Conservation (phyloP, 2,113 vertebrate genomes). For the Zingel zingel region DNA sequence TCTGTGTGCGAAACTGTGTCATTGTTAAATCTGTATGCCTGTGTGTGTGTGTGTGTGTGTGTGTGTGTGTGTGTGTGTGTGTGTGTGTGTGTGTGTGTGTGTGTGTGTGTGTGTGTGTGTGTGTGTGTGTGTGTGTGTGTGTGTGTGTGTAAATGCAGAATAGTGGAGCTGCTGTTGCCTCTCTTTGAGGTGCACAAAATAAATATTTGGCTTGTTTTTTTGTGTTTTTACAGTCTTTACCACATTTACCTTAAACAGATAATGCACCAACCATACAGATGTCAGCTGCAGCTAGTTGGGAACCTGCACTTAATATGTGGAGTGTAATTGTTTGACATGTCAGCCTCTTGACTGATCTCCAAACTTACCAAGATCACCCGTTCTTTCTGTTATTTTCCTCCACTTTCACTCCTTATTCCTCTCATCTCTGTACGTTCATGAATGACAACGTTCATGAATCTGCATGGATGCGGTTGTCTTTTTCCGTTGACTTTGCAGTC, state of each 20-base stretch:
- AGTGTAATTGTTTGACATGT: not conserved
- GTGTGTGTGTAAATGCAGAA: not conserved
- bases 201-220: not conserved
- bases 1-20: slow-evolving; percentile 12
- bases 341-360: not conserved
- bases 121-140: not conserved
- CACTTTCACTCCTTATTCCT: not conserved
- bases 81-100: not conserved
- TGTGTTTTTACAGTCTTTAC: not conserved
- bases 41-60: not conserved
- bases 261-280: not conserved
- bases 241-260: not conserved
- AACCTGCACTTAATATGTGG: not conserved
- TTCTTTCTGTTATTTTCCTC: not conserved
- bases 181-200: not conserved
- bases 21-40: not conserved
- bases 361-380: not conserved
- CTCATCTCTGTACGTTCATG: not conserved
- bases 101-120: not conserved
- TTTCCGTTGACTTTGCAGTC: no score
- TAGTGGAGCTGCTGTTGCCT: not conserved
- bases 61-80: not conserved
- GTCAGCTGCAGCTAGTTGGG: not conserved
- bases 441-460: no score
- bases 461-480: no score